phyloP scores from a whole-genome alignment of 2,113 vertebrate genomes.

The Tilapia sparmanii region DNA sequence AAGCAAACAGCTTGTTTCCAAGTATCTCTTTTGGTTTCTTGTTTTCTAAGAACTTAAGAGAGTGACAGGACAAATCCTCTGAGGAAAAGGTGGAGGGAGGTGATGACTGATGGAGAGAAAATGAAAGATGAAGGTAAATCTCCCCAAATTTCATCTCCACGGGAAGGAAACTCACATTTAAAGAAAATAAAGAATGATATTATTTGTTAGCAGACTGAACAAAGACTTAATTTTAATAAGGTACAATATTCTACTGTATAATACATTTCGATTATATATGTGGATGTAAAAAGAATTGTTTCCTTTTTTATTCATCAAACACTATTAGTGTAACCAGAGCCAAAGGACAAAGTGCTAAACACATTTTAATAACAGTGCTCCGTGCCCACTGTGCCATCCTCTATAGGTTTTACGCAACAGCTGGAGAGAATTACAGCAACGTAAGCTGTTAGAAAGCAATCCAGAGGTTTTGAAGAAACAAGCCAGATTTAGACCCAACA shows the following conservation, averaged over 20 bases:
- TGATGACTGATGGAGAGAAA: background rate
- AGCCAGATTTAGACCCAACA: conserved; percentile 62
- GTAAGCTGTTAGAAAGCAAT: conserved; percentile 38
- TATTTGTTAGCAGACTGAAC: background rate
- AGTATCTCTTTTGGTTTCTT: background rate
- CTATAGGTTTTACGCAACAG: conserved; percentile 52
- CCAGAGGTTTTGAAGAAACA: conserved; percentile 55
- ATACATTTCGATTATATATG: background rate
- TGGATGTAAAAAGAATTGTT: background rate
- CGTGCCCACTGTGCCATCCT: background rate
- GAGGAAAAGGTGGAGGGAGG: conserved; percentile 4
- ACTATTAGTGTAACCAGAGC: background rate
- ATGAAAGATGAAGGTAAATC: background rate
- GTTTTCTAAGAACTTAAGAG: conserved; percentile 35
- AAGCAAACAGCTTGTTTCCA: conserved; percentile 48
- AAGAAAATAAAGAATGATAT: background rate
- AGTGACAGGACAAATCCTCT: conserved; percentile 42
- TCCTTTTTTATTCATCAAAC: background rate
- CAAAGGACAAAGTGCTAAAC: background rate
- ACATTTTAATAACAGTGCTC: background rate
- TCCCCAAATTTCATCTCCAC: background rate
- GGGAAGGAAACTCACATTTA: background rate
- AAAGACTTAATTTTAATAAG: background rate
- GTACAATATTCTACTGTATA: background rate
- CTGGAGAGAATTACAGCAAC: conserved; percentile 63